phyloP scores from a whole-genome alignment of 2,888 invertebrate species.

The Endotricha flammealis region DNA sequence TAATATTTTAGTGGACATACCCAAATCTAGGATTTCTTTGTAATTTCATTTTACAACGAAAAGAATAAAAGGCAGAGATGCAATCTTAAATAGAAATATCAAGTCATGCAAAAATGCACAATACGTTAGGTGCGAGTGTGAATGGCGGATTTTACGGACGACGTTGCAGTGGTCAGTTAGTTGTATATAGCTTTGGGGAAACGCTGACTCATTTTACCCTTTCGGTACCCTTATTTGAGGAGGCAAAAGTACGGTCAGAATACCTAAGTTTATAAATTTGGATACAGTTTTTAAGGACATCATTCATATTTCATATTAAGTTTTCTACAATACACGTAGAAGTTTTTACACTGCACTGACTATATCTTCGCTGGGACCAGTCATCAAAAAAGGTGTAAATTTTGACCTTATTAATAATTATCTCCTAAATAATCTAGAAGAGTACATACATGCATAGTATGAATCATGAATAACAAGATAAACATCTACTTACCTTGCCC shows the following conservation, averaged over 20 bases:
- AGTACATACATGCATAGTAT: too few relatives aligned
- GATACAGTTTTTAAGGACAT: background rate
- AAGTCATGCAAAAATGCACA: conserved; percentile 28
- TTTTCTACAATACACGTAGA: too few relatives aligned
- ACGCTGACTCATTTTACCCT: conserved; percentile 18
- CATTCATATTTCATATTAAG: background rate
- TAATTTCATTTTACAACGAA: conserved; percentile 15
- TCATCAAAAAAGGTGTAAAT: too few relatives aligned
- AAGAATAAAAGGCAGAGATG: conserved; percentile 17
- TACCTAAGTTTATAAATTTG: too few relatives aligned
- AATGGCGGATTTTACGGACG: conserved; percentile 19
- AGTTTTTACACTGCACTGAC: too few relatives aligned
- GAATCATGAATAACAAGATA: too few relatives aligned
- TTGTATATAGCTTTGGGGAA: conserved; percentile 12
- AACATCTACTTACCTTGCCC: too few relatives aligned
- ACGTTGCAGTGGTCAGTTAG: conserved; percentile 19
- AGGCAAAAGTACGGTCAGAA: conserved; percentile 13
- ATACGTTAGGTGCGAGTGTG: conserved; percentile 26
- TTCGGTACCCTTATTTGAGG: conserved; percentile 12
- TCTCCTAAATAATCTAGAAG: too few relatives aligned
- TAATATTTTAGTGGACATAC: too few relatives aligned
- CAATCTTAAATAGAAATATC: conserved; percentile 23
- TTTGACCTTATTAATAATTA: too few relatives aligned
- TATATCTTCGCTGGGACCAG: too few relatives aligned
- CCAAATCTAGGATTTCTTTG: too few relatives aligned